phyloP scores from a whole-genome alignment of 2,797 vertebrate species.

The Centroberyx gerrardi region DNA sequence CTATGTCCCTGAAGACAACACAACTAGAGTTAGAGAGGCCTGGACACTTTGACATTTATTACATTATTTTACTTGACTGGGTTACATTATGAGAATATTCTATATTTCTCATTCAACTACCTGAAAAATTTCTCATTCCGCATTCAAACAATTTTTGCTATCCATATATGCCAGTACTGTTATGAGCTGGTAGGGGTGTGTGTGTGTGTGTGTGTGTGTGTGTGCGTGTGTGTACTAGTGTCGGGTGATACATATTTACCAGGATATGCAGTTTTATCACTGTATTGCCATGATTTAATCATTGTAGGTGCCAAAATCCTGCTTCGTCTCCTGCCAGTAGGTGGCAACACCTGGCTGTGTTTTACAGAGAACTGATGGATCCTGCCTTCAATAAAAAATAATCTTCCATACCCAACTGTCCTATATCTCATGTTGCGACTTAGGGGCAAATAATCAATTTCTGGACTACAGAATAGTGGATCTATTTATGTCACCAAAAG shows the following conservation, averaged over 20 bases:
- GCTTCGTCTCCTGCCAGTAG: background rate
- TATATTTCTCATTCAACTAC: background rate
- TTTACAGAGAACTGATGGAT: background rate
- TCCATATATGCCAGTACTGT: background rate
- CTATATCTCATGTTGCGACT: too few relatives aligned
- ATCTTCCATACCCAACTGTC: too few relatives aligned
- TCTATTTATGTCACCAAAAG: too few relatives aligned
- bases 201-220: too few relatives aligned
- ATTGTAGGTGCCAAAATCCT: too few relatives aligned
- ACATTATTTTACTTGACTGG: background rate
- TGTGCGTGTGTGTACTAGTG: too few relatives aligned
- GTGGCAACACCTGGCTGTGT: background rate
- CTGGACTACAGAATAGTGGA: too few relatives aligned
- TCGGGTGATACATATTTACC: too few relatives aligned
- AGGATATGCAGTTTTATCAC: too few relatives aligned
- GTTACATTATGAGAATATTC: background rate
- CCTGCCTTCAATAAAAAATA: too few relatives aligned
- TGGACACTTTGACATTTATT: background rate
- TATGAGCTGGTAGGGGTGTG: background rate
- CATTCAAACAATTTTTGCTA: background rate
- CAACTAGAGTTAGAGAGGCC: background rate
- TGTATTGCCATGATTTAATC: too few relatives aligned
- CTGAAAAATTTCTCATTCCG: background rate
- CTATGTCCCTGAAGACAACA: slow-evolving; percentile 91
- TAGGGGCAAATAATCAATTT: too few relatives aligned